Evolutionary conservation across 1,140 invertebrate genomes (phyloP).

Genomic region (Parapsyche elsis): DNA sequence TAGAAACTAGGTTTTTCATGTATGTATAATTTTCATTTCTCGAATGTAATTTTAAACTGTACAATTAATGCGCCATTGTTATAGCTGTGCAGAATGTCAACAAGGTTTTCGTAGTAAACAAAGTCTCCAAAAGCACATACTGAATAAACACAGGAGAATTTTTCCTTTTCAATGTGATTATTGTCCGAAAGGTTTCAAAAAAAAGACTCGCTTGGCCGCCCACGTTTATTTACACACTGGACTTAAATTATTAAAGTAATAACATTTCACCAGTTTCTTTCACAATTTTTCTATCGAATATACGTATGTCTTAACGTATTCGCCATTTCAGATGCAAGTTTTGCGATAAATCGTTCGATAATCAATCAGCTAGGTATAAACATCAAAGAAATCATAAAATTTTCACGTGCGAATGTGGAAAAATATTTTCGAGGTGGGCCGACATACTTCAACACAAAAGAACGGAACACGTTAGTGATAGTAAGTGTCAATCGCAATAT

Average conservation of each 20-base stretch:
- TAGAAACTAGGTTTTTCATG: conserved; percentile 11
- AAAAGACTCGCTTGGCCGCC: conserved; percentile 62
- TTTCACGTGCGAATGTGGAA: conserved; percentile 63
- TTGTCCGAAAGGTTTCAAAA: conserved; percentile 62
- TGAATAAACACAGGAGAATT: conserved; percentile 58
- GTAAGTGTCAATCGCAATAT: conserved; percentile 47
- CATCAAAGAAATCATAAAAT: conserved; percentile 65
- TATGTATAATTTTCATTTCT: neutral
- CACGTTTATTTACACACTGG: conserved; percentile 66
- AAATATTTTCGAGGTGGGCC: conserved; percentile 62
- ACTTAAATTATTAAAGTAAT: conserved; percentile 63
- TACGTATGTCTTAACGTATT: conserved; percentile 19
- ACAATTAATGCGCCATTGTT: conserved; percentile 24
- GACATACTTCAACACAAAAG: conserved; percentile 63
- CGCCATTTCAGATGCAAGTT: conserved; percentile 62
- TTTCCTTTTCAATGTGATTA: conserved; percentile 61
- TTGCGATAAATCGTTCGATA: conserved; percentile 63
- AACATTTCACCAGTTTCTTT: neutral
- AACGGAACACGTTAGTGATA: conserved; percentile 57
- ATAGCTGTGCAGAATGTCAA: conserved; percentile 55
- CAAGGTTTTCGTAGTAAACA: conserved; percentile 56
- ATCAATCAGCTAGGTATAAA: conserved; percentile 61
- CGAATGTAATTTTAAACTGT: neutral
- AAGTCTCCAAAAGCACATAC: conserved; percentile 58
- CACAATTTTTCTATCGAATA: conserved; percentile 29